Percentiles rank a stretch among this genome's conserved stretches.
Evolutionary conservation across 2,888 invertebrate genomes (phyloP).

Genomic region (Lottia gigantea): DNA sequence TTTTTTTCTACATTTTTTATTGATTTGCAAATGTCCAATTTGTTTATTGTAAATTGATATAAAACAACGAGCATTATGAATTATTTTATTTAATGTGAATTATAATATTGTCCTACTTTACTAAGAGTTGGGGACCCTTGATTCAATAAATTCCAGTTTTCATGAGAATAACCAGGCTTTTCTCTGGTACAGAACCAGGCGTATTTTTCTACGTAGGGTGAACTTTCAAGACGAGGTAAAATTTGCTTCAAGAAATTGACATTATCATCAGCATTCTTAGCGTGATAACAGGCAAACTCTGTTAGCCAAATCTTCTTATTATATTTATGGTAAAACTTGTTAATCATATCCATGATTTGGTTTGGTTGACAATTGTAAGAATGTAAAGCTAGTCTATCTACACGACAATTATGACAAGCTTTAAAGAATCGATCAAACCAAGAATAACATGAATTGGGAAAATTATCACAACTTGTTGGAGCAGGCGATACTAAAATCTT

Average conservation of each 20-base stretch:
- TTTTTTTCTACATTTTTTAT: no score
- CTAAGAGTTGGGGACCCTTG: no score
- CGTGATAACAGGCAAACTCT: constrained; percentile 37
- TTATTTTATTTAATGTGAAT: no score
- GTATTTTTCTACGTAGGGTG: constrained; percentile 32
- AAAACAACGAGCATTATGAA: no score
- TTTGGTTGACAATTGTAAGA: constrained; percentile 35
- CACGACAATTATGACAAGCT: constrained; percentile 36
- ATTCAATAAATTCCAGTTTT: no score
- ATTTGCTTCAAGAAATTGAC: constrained; percentile 33
- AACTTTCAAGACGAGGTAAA: constrained; percentile 34
- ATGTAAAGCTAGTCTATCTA: constrained; percentile 46
- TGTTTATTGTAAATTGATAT: no score
- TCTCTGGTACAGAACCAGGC: constrained; percentile 34
- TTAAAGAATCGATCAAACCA: constrained; percentile 45
- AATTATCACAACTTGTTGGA: constrained; percentile 29
- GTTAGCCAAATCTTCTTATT: constrained; percentile 40
- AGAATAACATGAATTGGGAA: constrained; percentile 25
- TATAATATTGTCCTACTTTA: no score
- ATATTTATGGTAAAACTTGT: constrained; percentile 32
- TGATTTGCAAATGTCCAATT: no score
- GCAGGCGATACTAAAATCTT: constrained; percentile 41
- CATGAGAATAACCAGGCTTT: background rate
- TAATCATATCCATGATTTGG: constrained; percentile 30
- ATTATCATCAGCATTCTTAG: constrained; percentile 26